Evolutionary conservation across 2,888 invertebrate species (phyloP), one percentile per base, ranked within the genome.

Genomic region (Ligdia adustata): DNA sequence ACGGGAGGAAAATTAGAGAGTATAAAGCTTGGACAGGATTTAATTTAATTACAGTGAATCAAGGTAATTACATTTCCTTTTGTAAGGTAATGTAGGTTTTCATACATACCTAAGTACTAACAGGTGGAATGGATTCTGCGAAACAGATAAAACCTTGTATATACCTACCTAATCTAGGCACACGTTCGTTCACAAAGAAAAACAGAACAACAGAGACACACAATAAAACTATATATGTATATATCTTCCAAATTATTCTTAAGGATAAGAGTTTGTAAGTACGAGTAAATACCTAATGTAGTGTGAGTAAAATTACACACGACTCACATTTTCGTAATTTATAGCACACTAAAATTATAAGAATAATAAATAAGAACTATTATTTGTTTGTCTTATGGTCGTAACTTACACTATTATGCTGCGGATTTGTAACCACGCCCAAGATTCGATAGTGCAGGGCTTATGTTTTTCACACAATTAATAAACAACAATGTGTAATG

Each of bases 391-490:
- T 46, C 14, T 31, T 29, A 31, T 7, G 9, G 33, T 6, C 18
- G 16, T 46, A 46, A 34, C 27, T 46, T 22, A 33, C 20, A 9
- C 32, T 33, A 39, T 14, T 33, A 22, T 39, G 27, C 32, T 9
- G 41, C 29, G 28, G 33, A 39, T 37, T 37, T 12, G 39, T 39
- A 9, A 34, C 45, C 39, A 33, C 45, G 45, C 45, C 45, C 45
- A 20, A n/a, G 22, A 12, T 24, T 15, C 39, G 33, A 46, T 46
- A 46, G 15, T 34, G 45, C 38, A 22, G 22, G 12, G 32, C 20
- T 29, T 38, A 42, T 39, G 45, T 49, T 54, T 52, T 54, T 57
- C 57, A 52, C 57, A 57, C 57, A 52, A 57, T 57, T 57, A 57
- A 57, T 57, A 46, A 54, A 54, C 51, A 42, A 52, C 50, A 43